These are phyloP conservation scores for Oncorhynchus keta DNA, from an alignment of 2,113 vertebrate genomes.

Conservation along the genomic window DNA sequence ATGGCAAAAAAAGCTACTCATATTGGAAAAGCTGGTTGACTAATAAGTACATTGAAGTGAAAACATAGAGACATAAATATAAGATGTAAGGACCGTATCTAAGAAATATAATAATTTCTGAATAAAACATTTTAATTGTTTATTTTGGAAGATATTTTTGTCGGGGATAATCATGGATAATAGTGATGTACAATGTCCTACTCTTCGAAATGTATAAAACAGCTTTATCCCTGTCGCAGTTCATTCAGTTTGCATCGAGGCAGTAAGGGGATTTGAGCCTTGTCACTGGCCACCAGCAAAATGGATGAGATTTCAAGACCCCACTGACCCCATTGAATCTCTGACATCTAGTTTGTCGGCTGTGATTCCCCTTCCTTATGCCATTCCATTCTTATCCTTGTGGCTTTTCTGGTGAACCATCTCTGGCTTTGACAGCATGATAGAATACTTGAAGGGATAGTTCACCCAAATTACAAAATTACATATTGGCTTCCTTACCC, in stretches of 20 bases:
- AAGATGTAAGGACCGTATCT: too few relatives aligned
- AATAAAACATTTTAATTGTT: background rate
- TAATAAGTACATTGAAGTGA: too few relatives aligned
- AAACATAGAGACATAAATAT: background rate
- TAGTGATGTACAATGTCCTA: background rate
- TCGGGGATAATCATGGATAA: background rate
- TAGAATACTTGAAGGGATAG: constrained; percentile 26
- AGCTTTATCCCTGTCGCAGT: constrained; percentile 5
- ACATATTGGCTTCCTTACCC: too few relatives aligned
- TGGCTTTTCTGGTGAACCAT: constrained; percentile 38
- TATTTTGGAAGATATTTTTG: background rate
- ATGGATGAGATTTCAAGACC: constrained; percentile 37
- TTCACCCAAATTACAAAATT: too few relatives aligned
- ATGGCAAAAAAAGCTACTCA: too few relatives aligned
- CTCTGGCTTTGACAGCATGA: constrained; percentile 46
- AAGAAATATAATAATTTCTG: background rate
- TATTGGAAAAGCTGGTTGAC: too few relatives aligned
- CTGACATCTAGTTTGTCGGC: constrained; percentile 46
- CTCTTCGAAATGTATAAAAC: background rate
- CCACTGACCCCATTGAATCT: constrained; percentile 36
- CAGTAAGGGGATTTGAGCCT: constrained; percentile 18
- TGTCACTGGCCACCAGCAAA: constrained; percentile 23
- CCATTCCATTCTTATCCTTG: constrained; percentile 17
- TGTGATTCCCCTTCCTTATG: constrained; percentile 36
- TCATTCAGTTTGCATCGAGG: constrained; percentile 11